Evolutionary conservation across 1,140 invertebrate genomes (phyloP), one percentile per base, ranked within the genome.

Genomic region (Araneus ventricosus): DNA sequence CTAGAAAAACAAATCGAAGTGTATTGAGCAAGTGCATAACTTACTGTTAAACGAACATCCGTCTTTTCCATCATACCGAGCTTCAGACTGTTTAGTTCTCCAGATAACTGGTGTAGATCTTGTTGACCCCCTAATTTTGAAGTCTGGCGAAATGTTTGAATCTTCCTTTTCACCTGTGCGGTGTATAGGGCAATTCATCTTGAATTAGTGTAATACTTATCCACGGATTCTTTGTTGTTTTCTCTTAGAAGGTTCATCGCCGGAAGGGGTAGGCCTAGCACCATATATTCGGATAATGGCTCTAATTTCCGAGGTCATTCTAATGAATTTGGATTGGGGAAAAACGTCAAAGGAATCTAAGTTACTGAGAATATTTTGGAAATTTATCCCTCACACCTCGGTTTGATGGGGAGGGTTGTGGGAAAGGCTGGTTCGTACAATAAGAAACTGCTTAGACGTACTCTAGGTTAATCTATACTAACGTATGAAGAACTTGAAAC

Each of bases 251-350:
- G 34, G 61, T 95, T 96, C 92, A 94, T 96, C 17, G 94, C 95
- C 22, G 93, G 95, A 37, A 86, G 95, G 37, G 95, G 95, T 41
- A 88, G 94, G 41, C 41, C 94, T 94, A 75, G 63, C 10, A 82
- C 94, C 75, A 94, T 96, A 27, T 95, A 94, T 80, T 95, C 92
- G 30, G 95, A 96, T 80, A 95, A 94, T 88, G 95, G 95, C n/a
- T 95, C 95, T 2, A 95, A 95, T 93, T 96, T 96, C 91, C 45
- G 94, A 8, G 95, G 95, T 22, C 93, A 94, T 0, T 88, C 45
- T 39, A 63, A 84, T 27, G 1, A 63, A 61, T 67, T 67, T 34
- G 80, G 27, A 4, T 90, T 79, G n/a, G n/a, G 27, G 8, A 90
- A 90, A 90, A 80, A 45, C 85, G 22, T 6, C 41, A n/a, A n/a